Evolutionary conservation across 2,888 invertebrate genomes (phyloP).

Genomic region (Merodon equestris): DNA sequence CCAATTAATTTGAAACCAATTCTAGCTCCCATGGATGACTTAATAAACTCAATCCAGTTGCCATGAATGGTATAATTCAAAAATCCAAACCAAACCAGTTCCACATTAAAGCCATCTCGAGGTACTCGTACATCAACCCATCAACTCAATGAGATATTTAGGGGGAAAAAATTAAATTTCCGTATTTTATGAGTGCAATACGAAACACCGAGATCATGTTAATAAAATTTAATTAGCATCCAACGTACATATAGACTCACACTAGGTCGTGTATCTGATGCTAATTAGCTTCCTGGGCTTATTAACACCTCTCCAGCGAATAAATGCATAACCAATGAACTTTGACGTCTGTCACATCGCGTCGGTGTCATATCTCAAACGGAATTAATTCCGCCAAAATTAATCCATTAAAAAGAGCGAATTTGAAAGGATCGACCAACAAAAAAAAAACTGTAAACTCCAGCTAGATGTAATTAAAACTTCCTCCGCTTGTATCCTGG

Average conservation of each 20-base stretch:
- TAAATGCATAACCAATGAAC: slow-evolving; percentile 43
- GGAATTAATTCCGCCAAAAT: background rate
- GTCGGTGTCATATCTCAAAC: background rate
- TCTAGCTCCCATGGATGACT: slow-evolving; percentile 6
- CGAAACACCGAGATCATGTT: slow-evolving; percentile 2
- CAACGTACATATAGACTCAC: slow-evolving; percentile 13
- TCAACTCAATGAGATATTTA: background rate
- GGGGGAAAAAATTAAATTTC: slow-evolving; percentile 2
- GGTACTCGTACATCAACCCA: background rate
- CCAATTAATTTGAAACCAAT: slow-evolving; percentile 23
- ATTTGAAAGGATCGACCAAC: slow-evolving; percentile 1
- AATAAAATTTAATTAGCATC: slow-evolving; percentile 43
- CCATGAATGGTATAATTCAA: slow-evolving; percentile 16
- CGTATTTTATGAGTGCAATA: slow-evolving; percentile 18
- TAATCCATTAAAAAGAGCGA: background rate
- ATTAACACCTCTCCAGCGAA: slow-evolving; percentile 40
- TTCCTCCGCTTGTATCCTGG: slow-evolving; percentile 4
- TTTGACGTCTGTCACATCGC: slow-evolving; percentile 26
- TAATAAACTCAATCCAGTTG: slow-evolving; percentile 30
- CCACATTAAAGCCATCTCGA: background rate
- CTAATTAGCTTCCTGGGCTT: slow-evolving; percentile 41
- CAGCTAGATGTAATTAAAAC: slow-evolving; percentile 38
- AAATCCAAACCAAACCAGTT: slow-evolving; percentile 2
- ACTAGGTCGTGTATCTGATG: background rate
- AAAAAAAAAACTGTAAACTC: slow-evolving; percentile 28